These are phyloP conservation scores for Ornithoptera priamus DNA, from an alignment of 2,888 invertebrate genomes.

Conservation along the genomic window DNA sequence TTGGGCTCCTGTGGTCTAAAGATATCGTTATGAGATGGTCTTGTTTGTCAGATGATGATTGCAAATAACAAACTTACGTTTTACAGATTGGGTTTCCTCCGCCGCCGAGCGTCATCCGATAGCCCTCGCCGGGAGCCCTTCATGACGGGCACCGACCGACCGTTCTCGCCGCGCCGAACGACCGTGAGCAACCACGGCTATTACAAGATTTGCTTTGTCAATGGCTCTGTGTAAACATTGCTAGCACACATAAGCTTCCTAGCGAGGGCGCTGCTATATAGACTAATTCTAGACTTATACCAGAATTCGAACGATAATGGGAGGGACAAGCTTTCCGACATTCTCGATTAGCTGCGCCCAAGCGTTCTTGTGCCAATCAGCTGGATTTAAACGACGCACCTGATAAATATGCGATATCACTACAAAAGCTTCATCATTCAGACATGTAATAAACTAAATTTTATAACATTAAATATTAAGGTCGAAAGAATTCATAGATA, in stretches of 20 bases:
- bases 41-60: no score
- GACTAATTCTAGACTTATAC: background rate
- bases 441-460: background rate
- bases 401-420: background rate
- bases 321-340: no score
- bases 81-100: conserved; percentile 74
- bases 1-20: no score
- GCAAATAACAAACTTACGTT: background rate
- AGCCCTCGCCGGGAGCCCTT: conserved; percentile 77
- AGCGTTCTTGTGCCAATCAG: conserved; percentile 35
- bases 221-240: conserved; percentile 75
- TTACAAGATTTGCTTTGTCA: conserved; percentile 81
- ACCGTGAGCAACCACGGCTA: conserved; percentile 80
- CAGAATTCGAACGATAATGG: background rate
- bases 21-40: no score
- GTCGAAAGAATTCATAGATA: background rate
- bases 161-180: conserved; percentile 79
- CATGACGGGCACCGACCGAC: conserved; percentile 61
- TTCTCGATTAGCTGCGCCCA: conserved; percentile 1
- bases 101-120: conserved; percentile 78
- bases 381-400: conserved; percentile 59
- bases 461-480: background rate
- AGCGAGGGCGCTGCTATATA: conserved; percentile 16
- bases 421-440: background rate
- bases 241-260: conserved; percentile 38